phyloP scores from a whole-genome alignment of 35 echinoderm and acorn worm genomes.

The Heliocidaris erythrogramma region DNA sequence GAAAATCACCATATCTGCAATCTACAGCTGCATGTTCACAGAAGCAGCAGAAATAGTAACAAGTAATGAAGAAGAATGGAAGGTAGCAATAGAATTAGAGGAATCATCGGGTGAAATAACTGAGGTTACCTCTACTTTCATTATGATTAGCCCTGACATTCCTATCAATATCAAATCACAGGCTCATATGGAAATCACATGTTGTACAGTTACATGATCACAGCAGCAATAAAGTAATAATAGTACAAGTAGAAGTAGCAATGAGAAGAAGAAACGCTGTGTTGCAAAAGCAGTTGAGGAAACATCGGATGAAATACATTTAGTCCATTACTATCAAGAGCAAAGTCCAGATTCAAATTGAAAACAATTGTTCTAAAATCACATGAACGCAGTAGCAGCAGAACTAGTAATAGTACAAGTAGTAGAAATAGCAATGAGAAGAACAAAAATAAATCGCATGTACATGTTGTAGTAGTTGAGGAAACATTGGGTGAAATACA shows the following conservation, averaged over 20 bases:
- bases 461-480: too few species aligned
- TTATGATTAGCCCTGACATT: background rate
- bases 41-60: background rate
- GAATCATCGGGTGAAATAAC: background rate
- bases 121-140: background rate
- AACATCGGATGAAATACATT: too few species aligned
- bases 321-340: background rate
- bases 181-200: background rate
- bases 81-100: background rate
- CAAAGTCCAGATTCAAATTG: background rate
- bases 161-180: background rate
- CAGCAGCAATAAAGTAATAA: too few species aligned
- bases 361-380: background rate
- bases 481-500: background rate
- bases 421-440: too few species aligned
- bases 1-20: background rate
- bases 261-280: too few species aligned
- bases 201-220: background rate
- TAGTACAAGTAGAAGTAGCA: too few species aligned
- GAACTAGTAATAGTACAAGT: too few species aligned
- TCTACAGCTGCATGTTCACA: background rate
- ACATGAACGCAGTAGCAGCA: background rate
- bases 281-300: too few species aligned
- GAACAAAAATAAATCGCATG: too few species aligned
- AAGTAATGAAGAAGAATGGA: background rate